These are phyloP conservation scores for Chelonoidis abingdonii DNA, from an alignment of 2,113 vertebrate species.

Conservation along the genomic window DNA sequence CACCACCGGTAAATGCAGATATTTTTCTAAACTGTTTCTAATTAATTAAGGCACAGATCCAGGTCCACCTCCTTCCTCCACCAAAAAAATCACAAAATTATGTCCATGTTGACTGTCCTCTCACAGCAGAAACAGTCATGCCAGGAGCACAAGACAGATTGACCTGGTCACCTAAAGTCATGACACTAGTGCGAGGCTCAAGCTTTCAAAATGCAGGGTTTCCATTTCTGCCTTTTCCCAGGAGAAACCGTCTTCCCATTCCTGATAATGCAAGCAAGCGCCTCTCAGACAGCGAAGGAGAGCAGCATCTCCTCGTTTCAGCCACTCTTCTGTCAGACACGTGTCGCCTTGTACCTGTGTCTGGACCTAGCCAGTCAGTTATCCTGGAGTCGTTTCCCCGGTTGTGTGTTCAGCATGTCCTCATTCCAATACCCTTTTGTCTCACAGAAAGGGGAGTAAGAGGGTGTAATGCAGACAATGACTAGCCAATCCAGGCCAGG, in stretches of 20 bases:
- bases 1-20: background rate
- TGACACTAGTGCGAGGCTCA: background rate
- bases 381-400: background rate
- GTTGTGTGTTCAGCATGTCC: background rate
- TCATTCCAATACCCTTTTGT: no score
- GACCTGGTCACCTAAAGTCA: background rate
- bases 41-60: background rate
- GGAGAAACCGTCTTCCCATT: background rate
- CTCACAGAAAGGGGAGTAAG: background rate
- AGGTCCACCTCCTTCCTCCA: background rate
- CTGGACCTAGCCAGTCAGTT: no score
- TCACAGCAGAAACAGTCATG: background rate
- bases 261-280: background rate
- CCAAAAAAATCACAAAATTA: background rate
- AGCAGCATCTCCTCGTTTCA: background rate
- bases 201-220: rapidly evolving
- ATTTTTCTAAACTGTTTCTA: background rate
- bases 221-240: background rate
- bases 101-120: background rate
- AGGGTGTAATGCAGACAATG: background rate
- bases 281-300: background rate
- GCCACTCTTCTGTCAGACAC: background rate
- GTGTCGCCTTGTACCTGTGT: no score
- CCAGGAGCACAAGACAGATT: background rate
- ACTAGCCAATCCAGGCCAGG: background rate